A percentile compares a stretch with the other conserved stretches of the same genome.
These are phyloP conservation scores for Leucozona laternaria DNA, from an alignment of 2,888 invertebrate species.

Conservation along the genomic window DNA sequence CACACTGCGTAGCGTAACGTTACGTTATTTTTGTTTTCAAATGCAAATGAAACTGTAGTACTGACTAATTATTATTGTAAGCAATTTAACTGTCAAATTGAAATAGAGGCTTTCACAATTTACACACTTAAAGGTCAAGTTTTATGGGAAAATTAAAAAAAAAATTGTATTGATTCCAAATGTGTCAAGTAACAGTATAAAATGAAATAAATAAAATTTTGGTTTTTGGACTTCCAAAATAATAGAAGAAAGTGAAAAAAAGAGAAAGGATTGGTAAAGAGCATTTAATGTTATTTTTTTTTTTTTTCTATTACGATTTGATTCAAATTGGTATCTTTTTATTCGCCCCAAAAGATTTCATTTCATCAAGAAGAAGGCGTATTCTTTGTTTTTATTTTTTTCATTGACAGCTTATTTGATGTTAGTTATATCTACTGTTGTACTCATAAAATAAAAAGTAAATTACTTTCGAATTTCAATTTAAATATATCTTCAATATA, in stretches of 20 bases:
- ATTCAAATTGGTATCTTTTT: neutral
- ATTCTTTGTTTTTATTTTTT: neutral
- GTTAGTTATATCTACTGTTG: neutral
- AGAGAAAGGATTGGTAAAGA: conserved; percentile 3
- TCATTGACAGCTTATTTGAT: conserved; percentile 13
- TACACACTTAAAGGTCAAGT: neutral
- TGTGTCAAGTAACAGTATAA: neutral
- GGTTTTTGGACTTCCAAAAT: neutral
- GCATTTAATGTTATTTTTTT: neutral
- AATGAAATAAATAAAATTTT: too few relatives aligned
- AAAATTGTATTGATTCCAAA: neutral
- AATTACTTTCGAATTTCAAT: conserved; percentile 13
- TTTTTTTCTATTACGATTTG: neutral
- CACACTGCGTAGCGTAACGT: neutral
- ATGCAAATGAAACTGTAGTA: conserved; percentile 29
- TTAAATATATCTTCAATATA: neutral
- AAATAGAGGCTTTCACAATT: neutral
- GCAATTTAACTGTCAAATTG: conserved; percentile 25
- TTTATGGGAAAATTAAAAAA: neutral
- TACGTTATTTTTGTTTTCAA: neutral
- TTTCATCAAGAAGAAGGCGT: neutral
- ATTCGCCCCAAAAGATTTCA: neutral
- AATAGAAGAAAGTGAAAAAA: neutral
- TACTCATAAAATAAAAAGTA: neutral
- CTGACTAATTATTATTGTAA: conserved; percentile 31